These are phyloP conservation scores for Tenthredo distinguenda DNA, from an alignment of 2,888 invertebrate species.

Conservation along the genomic window DNA sequence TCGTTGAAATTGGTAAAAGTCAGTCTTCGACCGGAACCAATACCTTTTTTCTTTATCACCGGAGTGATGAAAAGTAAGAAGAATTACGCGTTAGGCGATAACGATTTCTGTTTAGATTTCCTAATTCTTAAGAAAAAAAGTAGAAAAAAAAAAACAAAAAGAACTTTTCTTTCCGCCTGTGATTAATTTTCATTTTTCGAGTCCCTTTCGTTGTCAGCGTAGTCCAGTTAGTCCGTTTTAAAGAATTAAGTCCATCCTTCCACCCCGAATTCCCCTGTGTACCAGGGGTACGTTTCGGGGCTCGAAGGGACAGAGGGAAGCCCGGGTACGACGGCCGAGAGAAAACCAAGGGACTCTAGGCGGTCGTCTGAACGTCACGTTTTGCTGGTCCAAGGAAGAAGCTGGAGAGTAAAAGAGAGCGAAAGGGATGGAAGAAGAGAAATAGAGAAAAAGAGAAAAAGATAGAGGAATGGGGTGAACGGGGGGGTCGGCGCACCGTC, in stretches of 20 bases:
- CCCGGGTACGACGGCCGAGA: neutral
- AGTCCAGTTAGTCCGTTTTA: conserved; percentile 5
- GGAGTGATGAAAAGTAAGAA: no score
- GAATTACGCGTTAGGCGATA: no score
- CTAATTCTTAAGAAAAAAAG: neutral
- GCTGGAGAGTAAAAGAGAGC: neutral
- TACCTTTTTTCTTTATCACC: no score
- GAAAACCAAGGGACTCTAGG: conserved; percentile 10
- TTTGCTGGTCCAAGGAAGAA: conserved; percentile 30
- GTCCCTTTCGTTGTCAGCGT: neutral
- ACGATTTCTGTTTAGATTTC: no score
- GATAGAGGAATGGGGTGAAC: neutral
- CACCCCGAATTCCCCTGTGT: conserved; percentile 15
- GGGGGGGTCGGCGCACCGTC: conserved; percentile 45
- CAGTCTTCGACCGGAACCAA: no score
- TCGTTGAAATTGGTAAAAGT: no score
- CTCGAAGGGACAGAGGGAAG: neutral
- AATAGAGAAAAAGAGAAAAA: neutral
- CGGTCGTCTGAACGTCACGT: conserved; percentile 51
- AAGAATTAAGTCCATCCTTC: conserved; percentile 15
- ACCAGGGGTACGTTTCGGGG: neutral
- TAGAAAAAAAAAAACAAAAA: neutral
- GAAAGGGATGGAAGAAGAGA: neutral
- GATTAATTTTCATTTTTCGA: neutral
- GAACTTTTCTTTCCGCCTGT: neutral